phyloP scores from a whole-genome alignment of 2,888 invertebrate species.

The Drosophila acutilabella region DNA sequence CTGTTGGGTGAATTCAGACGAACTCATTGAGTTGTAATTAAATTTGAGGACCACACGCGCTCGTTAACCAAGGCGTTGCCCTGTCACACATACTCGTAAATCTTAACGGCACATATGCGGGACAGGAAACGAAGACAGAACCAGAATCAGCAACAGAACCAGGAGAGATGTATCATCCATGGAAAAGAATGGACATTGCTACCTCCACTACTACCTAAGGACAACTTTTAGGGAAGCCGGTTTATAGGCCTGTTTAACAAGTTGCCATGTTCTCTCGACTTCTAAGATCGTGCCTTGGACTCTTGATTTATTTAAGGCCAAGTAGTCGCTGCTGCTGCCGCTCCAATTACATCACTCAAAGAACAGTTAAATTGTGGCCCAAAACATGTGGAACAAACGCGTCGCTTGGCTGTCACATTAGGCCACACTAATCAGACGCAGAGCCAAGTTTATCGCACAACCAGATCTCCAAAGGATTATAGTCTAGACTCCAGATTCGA shows the following conservation, averaged over 20 bases:
- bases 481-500: conserved; percentile 36
- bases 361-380: conserved; percentile 55
- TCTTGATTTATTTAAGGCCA: conserved; percentile 60
- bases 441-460: conserved; percentile 71
- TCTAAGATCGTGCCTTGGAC: conserved; percentile 55
- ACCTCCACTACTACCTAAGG: conserved; percentile 62
- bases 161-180: conserved; percentile 49
- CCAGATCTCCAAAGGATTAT: conserved; percentile 75
- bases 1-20: conserved; percentile 71
- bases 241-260: conserved; percentile 54
- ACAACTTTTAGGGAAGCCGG: conserved; percentile 41
- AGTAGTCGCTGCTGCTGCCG: conserved; percentile 42
- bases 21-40: conserved; percentile 80
- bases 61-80: conserved; percentile 48
- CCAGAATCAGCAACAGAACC: not conserved
- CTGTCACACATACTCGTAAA: conserved; percentile 60
- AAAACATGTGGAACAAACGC: conserved; percentile 48
- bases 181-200: conserved; percentile 57
- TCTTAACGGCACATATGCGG: conserved; percentile 67
- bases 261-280: conserved; percentile 43
- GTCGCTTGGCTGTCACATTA: conserved; percentile 78
- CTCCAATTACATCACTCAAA: conserved; percentile 78
- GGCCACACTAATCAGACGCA: conserved; percentile 73
- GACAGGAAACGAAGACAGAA: conserved; percentile 12
- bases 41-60: conserved; percentile 66